Evolutionary conservation across 1,140 invertebrate species (phyloP).

Genomic region (Leguminivora glycinivorella): DNA sequence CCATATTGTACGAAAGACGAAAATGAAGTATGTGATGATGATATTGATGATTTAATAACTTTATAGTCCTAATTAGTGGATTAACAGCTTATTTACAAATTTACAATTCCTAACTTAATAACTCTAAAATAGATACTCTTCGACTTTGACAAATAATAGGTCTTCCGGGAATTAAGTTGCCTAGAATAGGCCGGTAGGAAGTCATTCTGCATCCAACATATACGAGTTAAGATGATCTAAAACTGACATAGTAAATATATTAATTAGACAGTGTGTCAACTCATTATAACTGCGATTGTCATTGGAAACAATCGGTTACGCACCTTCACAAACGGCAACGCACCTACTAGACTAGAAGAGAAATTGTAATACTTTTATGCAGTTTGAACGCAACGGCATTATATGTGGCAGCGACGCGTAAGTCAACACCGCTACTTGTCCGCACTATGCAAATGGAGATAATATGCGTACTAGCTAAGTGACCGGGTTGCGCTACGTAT

Average conservation of each 20-base stretch:
- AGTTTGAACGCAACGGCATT: slow-evolving; percentile 46
- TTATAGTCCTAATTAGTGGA: too few relatives aligned
- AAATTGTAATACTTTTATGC: slow-evolving; percentile 42
- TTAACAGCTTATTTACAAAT: too few relatives aligned
- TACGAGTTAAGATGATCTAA: neutral
- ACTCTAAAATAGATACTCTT: too few relatives aligned
- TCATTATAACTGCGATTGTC: neutral
- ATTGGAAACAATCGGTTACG: slow-evolving; percentile 2
- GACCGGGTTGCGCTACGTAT: slow-evolving; percentile 63
- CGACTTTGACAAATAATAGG: too few relatives aligned
- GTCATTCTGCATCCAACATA: neutral
- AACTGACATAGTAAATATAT: neutral
- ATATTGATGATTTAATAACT: too few relatives aligned
- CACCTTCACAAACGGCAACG: slow-evolving; percentile 15
- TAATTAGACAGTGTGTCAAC: neutral
- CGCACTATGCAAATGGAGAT: slow-evolving; percentile 73
- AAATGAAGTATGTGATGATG: too few relatives aligned
- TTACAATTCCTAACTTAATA: too few relatives aligned
- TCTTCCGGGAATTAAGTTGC: too few relatives aligned
- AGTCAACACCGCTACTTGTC: slow-evolving; percentile 67
- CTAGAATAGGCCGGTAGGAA: too few relatives aligned
- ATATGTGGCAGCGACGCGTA: slow-evolving; percentile 51
- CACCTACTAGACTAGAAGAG: slow-evolving; percentile 30
- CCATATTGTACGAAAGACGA: too few relatives aligned
- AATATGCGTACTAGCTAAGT: slow-evolving; percentile 68